These are phyloP conservation scores for Cynoglossus semilaevis DNA, from an alignment of 2,113 vertebrate species.

Conservation along the genomic window DNA sequence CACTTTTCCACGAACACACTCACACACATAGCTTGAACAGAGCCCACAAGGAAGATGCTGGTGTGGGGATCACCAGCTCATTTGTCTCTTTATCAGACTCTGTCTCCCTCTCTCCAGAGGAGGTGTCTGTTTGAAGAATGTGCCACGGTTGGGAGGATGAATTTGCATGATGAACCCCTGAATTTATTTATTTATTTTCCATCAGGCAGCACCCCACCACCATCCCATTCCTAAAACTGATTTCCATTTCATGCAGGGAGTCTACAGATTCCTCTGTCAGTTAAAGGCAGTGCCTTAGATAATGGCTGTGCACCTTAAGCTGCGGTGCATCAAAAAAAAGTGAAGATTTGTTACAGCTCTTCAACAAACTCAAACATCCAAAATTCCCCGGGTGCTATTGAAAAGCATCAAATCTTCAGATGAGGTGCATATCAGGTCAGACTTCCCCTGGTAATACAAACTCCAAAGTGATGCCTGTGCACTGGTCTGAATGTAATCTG, in stretches of 20 bases:
- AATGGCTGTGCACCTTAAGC: slow-evolving; percentile 63
- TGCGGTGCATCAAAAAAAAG: slow-evolving; percentile 52
- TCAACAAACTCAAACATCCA: slow-evolving; percentile 40
- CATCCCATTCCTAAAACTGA: slow-evolving; percentile 51
- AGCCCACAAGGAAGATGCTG: slow-evolving; percentile 58
- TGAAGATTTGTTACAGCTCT: slow-evolving; percentile 62
- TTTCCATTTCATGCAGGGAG: slow-evolving; percentile 60
- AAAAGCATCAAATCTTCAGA: slow-evolving; percentile 36
- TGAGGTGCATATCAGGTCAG: slow-evolving; percentile 28
- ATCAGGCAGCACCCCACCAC: slow-evolving; percentile 49
- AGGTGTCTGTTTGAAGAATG: slow-evolving; percentile 97
- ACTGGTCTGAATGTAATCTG: slow-evolving; percentile 44
- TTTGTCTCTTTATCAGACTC: slow-evolving; percentile 94
- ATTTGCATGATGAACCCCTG: slow-evolving; percentile 89
- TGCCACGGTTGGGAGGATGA: slow-evolving; percentile 81
- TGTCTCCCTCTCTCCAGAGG: slow-evolving; percentile 88
- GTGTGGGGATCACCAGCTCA: slow-evolving; percentile 81
- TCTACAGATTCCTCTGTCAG: slow-evolving; percentile 57
- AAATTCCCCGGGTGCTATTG: slow-evolving; percentile 34
- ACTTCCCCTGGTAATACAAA: slow-evolving; percentile 34
- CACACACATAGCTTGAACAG: slow-evolving; percentile 22
- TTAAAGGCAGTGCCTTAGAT: slow-evolving; percentile 63
- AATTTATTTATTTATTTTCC: neutral
- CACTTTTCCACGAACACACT: slow-evolving; percentile 29
- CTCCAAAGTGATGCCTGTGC: slow-evolving; percentile 24